Evolutionary conservation across 2,113 vertebrate species (phyloP).

Genomic region (Caloenas nicobarica): DNA sequence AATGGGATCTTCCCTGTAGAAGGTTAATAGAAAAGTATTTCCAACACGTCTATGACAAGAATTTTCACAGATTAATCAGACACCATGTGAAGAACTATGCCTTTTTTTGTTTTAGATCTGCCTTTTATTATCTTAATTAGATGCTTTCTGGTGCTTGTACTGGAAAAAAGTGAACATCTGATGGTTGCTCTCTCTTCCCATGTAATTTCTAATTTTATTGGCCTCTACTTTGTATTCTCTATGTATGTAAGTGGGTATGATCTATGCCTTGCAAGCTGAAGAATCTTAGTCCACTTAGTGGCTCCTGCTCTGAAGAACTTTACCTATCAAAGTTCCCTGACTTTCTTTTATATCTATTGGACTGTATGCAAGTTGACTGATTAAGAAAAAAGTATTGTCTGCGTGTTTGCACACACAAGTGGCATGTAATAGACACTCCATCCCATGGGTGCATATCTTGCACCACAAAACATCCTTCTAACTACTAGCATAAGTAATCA

Average conservation of each 20-base stretch:
- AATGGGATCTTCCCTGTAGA: neutral
- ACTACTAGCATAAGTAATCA: neutral
- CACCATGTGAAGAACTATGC: neutral
- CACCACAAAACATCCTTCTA: neutral
- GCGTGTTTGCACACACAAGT: neutral
- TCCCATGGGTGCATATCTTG: neutral
- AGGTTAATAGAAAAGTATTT: neutral
- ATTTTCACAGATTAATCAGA: neutral
- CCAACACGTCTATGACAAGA: neutral
- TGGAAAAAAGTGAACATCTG: neutral
- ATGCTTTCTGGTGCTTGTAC: neutral
- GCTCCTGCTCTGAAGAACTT: neutral
- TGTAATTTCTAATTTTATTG: neutral
- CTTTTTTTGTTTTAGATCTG: neutral
- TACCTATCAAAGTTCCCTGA: neutral
- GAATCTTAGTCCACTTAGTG: neutral
- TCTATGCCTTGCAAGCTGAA: neutral
- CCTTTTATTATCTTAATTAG: neutral
- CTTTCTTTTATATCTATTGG: neutral
- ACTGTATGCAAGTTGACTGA: neutral
- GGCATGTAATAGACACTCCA: neutral
- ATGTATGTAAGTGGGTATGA: neutral
- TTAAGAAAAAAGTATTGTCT: neutral
- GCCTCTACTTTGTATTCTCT: neutral
- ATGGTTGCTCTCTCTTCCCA: neutral